A percentile compares a stretch with the other conserved stretches of the same genome.
These are phyloP conservation scores for Hemibagrus guttatus DNA, from an alignment of 2,797 vertebrate species.

Conservation along the genomic window DNA sequence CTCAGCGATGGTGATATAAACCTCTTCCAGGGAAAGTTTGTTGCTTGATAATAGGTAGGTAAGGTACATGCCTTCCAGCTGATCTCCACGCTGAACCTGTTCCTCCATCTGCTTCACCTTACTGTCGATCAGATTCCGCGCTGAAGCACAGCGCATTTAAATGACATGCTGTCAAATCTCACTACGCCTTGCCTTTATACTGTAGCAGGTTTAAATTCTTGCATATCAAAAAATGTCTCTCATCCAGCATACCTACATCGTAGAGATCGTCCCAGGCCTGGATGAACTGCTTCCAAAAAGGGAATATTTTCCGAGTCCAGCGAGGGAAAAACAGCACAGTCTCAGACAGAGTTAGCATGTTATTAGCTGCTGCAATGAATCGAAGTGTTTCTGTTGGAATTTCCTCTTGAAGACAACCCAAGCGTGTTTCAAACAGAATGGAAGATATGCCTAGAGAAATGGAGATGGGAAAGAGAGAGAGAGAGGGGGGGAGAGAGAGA, in stretches of 20 bases:
- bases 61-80: slow-evolving; percentile 70
- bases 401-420: slow-evolving; percentile 76
- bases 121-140: slow-evolving; percentile 65
- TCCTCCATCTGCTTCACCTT: slow-evolving; percentile 62
- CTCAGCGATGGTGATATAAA: slow-evolving; percentile 73
- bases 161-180: background rate
- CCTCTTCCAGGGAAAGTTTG: slow-evolving; percentile 64
- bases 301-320: slow-evolving; percentile 72
- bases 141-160: slow-evolving; percentile 55
- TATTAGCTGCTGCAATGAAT: slow-evolving; percentile 69
- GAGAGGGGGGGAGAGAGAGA: too few relatives aligned
- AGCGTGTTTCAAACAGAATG: slow-evolving; percentile 75
- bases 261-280: slow-evolving; percentile 78
- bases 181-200: background rate
- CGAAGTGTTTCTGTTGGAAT: slow-evolving; percentile 71
- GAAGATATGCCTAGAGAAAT: slow-evolving; percentile 67
- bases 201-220: background rate
- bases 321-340: slow-evolving; percentile 67
- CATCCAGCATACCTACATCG: slow-evolving; percentile 65
- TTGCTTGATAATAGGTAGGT: slow-evolving; percentile 70
- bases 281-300: slow-evolving; percentile 75
- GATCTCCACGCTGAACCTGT: slow-evolving; percentile 52
- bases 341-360: slow-evolving; percentile 73
- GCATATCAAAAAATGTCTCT: background rate
- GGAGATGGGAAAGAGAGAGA: background rate